Evolutionary conservation across 2,888 invertebrate genomes (phyloP).

Genomic region (Ectropis crepuscularia): DNA sequence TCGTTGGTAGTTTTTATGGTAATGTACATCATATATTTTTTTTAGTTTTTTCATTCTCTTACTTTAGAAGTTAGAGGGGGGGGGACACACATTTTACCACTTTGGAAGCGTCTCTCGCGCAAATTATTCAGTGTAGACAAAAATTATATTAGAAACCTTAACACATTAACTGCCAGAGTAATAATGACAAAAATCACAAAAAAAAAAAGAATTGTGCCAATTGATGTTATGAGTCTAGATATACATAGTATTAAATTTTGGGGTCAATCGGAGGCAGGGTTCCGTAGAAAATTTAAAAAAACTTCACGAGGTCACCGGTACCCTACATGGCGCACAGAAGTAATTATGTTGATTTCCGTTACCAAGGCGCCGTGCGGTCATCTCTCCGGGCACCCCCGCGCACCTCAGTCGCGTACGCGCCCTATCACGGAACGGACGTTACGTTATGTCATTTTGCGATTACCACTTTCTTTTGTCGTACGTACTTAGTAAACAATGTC

Average conservation of each 20-base stretch:
- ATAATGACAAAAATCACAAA: slow-evolving; percentile 1
- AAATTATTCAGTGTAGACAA: too few relatives aligned
- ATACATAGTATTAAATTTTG: slow-evolving; percentile 6
- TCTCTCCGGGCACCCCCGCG: neutral
- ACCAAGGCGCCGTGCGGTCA: slow-evolving; percentile 4
- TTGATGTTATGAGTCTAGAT: slow-evolving; percentile 2
- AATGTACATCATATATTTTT: too few relatives aligned
- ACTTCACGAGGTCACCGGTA: neutral
- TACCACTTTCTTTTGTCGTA: neutral
- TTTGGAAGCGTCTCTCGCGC: too few relatives aligned
- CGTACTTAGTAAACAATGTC: neutral
- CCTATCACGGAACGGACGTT: neutral
- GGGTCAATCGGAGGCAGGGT: slow-evolving; percentile 1
- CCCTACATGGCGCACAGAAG: neutral
- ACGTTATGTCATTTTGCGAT: neutral
- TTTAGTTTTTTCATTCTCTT: too few relatives aligned
- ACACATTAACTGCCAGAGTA: slow-evolving; percentile 3
- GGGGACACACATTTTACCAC: too few relatives aligned
- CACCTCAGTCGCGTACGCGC: neutral
- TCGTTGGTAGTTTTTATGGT: too few relatives aligned
- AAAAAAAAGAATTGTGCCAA: slow-evolving; percentile 2
- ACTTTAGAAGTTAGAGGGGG: too few relatives aligned
- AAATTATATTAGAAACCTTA: too few relatives aligned
- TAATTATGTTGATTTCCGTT: neutral
- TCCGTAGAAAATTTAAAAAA: slow-evolving; percentile 4